Evolutionary conservation across 35 echinoderm and acorn worm species (phyloP).

Genomic region (Amphiura filiformis): DNA sequence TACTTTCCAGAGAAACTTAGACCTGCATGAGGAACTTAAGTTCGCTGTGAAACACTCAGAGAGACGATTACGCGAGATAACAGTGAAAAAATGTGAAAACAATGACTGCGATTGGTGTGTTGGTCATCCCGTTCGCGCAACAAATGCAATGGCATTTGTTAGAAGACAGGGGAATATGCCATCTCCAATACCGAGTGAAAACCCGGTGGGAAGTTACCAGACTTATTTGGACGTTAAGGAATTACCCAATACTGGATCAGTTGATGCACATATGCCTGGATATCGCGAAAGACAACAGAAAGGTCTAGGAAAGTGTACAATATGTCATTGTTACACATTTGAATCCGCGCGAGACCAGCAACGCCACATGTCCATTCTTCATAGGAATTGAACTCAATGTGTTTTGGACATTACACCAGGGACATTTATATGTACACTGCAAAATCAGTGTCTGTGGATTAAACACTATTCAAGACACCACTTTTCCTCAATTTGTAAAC

Average conservation of each 20-base stretch:
- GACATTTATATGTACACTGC: too few species aligned
- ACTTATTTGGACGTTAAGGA: neutral
- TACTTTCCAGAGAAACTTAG: neutral
- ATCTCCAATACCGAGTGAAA: neutral
- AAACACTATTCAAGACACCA: too few species aligned
- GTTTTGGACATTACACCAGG: too few species aligned
- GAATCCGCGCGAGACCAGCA: neutral
- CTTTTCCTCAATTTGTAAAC: too few species aligned
- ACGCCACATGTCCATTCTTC: neutral
- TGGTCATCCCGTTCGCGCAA: neutral
- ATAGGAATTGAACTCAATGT: neutral
- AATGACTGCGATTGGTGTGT: conserved; percentile 5
- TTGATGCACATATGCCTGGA: neutral
- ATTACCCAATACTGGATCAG: neutral
- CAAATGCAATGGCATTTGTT: conserved; percentile 9
- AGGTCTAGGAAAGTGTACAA: neutral
- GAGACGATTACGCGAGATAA: neutral
- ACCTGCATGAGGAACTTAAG: neutral
- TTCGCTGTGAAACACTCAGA: conserved; percentile 7
- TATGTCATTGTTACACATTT: neutral
- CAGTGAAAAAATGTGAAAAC: neutral
- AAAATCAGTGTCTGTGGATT: too few species aligned
- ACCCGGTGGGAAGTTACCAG: neutral
- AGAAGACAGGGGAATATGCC: neutral
- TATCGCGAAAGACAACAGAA: neutral